phyloP scores from a whole-genome alignment of 2,113 vertebrate species.

The Istiophorus platypterus region DNA sequence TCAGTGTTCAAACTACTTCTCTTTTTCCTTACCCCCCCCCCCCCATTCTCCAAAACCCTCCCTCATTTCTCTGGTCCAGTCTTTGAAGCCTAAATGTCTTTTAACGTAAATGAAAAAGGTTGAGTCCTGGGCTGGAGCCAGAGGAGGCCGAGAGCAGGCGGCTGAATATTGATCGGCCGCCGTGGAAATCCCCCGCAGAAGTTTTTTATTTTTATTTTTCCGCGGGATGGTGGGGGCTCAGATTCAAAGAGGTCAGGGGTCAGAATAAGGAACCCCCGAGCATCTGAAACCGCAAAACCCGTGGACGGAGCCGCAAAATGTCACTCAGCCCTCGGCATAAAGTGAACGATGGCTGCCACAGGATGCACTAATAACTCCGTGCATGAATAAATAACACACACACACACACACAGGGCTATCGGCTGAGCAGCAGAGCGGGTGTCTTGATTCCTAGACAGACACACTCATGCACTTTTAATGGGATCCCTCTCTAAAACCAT shows the following conservation, averaged over 20 bases:
- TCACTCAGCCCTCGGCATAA: background rate
- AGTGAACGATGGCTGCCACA: conserved; percentile 43
- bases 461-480: conserved; percentile 85
- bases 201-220: too few relatives aligned
- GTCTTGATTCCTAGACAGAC: conserved; percentile 81
- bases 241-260: conserved; percentile 41
- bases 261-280: background rate
- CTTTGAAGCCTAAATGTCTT: background rate
- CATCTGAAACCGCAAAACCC: background rate
- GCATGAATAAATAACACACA: conserved; percentile 76
- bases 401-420: conserved; percentile 56
- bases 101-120: background rate
- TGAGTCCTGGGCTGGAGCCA: background rate
- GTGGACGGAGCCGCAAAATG: background rate
- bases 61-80: background rate
- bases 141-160: background rate
- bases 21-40: background rate
- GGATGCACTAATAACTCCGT: conserved; percentile 47
- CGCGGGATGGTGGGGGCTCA: too few relatives aligned
- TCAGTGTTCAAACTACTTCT: background rate
- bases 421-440: conserved; percentile 50
- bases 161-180: background rate
- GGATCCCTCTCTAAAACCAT: conserved; percentile 73
- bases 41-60: background rate
- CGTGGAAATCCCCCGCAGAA: background rate